A percentile compares a stretch with the other conserved stretches of the same genome.
phyloP scores from a whole-genome alignment of 1,140 invertebrate genomes.

The Hyles euphorbiae region DNA sequence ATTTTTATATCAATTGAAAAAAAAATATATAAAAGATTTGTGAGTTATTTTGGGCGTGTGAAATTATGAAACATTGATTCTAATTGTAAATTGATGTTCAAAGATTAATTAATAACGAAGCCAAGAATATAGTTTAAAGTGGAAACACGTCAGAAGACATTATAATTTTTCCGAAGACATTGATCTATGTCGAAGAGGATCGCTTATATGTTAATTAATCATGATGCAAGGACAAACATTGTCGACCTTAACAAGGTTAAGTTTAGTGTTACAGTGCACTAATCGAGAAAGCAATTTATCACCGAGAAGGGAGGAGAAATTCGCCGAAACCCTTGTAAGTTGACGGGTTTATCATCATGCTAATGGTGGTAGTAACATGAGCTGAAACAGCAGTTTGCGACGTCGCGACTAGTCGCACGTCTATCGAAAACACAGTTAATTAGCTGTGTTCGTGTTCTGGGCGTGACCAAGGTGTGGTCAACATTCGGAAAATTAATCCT shows the following conservation, averaged over 20 bases:
- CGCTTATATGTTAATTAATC: slow-evolving; percentile 30
- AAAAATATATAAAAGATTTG: no score
- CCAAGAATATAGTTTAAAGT: background rate
- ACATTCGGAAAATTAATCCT: slow-evolving; percentile 69
- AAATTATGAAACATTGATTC: no score
- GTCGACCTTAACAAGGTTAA: slow-evolving; percentile 37
- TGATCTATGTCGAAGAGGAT: slow-evolving; percentile 1
- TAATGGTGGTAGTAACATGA: slow-evolving; percentile 59
- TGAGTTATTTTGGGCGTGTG: no score
- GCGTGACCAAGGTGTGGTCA: slow-evolving; percentile 61
- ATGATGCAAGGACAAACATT: slow-evolving; percentile 41
- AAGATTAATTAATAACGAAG: background rate
- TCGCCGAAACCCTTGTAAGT: slow-evolving; percentile 7
- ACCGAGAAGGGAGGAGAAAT: slow-evolving; percentile 25
- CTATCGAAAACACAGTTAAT: slow-evolving; percentile 67
- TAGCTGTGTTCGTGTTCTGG: slow-evolving; percentile 42
- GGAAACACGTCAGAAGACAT: background rate
- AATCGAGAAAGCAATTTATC: slow-evolving; percentile 39
- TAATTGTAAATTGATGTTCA: background rate
- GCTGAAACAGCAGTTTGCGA: slow-evolving; percentile 12
- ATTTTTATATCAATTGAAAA: background rate
- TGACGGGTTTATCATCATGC: slow-evolving; percentile 48
- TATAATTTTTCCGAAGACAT: slow-evolving; percentile 2
- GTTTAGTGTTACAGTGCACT: slow-evolving; percentile 35
- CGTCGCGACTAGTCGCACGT: slow-evolving; percentile 21